Conservation (phyloP, 1,140 invertebrate species). For the Drosophila kanapiae region DNA sequence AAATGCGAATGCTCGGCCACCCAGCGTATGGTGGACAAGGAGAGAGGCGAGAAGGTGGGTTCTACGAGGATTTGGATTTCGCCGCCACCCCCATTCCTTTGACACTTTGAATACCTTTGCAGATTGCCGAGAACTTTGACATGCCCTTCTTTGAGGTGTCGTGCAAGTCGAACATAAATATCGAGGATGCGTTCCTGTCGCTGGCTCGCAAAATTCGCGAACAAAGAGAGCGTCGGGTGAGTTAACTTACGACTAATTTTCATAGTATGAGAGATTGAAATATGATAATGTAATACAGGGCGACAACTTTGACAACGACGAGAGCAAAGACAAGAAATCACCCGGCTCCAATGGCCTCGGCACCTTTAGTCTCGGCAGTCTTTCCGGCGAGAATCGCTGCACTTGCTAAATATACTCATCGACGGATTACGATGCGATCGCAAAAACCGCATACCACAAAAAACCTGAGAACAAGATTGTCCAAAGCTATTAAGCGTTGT, state of each 20-base stretch:
- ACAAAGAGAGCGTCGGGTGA: constrained; percentile 91
- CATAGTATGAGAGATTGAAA: neutral
- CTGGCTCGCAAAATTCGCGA: constrained; percentile 93
- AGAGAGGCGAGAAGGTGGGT: constrained; percentile 91
- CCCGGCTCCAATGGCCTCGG: constrained; percentile 84
- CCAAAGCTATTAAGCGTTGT: constrained; percentile 55
- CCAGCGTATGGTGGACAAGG: constrained; percentile 90
- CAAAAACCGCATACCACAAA: constrained; percentile 44
- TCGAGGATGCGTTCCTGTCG: constrained; percentile 94
- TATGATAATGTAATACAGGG: constrained; percentile 55
- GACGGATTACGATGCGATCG: constrained; percentile 33
- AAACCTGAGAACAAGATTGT: constrained; percentile 53
- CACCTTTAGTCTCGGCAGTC: constrained; percentile 80
- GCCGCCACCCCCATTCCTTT: neutral
- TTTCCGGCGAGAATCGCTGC: constrained; percentile 83
- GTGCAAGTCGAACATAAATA: constrained; percentile 95
- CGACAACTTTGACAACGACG: constrained; percentile 84
- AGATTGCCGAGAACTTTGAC: constrained; percentile 96
- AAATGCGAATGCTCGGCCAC: constrained; percentile 92
- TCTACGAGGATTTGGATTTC: neutral
- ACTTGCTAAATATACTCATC: constrained; percentile 68
- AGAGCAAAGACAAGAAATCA: constrained; percentile 82
- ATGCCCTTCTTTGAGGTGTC: constrained; percentile 97
- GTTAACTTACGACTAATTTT: constrained; percentile 18
- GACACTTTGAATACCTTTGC: constrained; percentile 24